Evolutionary conservation across 2,797 vertebrate genomes (phyloP), one percentile per base, ranked within the genome.

Genomic region (Tokudaia muenninki): DNA sequence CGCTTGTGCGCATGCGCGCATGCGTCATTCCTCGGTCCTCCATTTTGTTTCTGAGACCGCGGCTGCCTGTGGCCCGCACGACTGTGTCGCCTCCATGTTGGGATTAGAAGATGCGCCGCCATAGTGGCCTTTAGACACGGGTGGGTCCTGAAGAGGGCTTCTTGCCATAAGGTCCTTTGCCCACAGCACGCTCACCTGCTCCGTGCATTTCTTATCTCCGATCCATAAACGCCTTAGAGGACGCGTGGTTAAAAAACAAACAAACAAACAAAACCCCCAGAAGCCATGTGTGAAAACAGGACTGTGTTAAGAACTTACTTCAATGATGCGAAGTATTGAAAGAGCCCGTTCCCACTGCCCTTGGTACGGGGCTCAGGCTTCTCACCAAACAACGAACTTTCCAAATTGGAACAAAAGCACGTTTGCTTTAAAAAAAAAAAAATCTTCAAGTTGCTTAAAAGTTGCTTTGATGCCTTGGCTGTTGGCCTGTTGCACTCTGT

Each of bases 331-430:
- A 92, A 80, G 61, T 88, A 72, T 63, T 93, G 93, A n/a, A 80
- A 52, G 72, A 96, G n/a, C 47, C n/a, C 52, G 24, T 31, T 86
- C 72, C 31, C 84, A 47, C 74, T 87, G 92, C 31, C 37, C 72
- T 92, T 59, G n/a, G 19, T 72, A 84, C 81, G 78, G 22, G 89
- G 52, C 63, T 92, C 1, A 34, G 37, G 17, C 84, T 96, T 94
- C 63, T 94, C 59, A 89, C 84, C 24, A 94, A 75, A 59, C 3
- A 95, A 90, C 31, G 94, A 72, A 75, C 87, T 96, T 87, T 96
- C 90, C 86, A 94, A 72, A 41, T 87, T 75, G 12, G 29, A 29
- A 19, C 34, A 44, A 90, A 89, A 89, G 57, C 4, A 87, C 3
- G 57, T 19, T 88, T 59, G 8, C 74, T 90, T 47, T 3, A 87